Evolutionary conservation across 2,113 vertebrate genomes (phyloP).

Genomic region (Nibea albiflora): DNA sequence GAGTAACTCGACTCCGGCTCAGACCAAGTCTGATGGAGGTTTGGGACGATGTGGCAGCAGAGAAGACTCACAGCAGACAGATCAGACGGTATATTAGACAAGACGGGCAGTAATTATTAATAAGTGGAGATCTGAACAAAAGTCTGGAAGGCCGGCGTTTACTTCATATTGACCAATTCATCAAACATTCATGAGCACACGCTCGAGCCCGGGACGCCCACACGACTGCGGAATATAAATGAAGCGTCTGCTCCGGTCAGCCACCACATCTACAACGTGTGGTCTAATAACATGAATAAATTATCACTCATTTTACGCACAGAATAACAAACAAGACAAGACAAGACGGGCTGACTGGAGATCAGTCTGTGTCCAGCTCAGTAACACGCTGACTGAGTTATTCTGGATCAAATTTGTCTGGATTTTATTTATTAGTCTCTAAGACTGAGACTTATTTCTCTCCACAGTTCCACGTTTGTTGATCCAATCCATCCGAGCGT

Average conservation of each 20-base stretch:
- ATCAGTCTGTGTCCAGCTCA: no score
- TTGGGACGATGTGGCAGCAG: constrained; percentile 22
- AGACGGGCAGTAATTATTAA: constrained; percentile 47
- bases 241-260: neutral
- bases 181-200: constrained; percentile 44
- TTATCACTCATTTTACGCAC: neutral
- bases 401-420: neutral
- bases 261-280: neutral
- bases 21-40: neutral
- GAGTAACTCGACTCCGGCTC: constrained; percentile 48
- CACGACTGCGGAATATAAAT: constrained; percentile 1
- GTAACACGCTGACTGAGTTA: no score
- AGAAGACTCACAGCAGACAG: neutral
- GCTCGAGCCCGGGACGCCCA: neutral
- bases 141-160: constrained; percentile 32
- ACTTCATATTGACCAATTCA: constrained; percentile 18
- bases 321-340: neutral
- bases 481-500: neutral
- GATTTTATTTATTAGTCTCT: neutral
- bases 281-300: neutral
- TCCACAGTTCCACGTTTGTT: neutral
- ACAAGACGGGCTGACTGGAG: neutral
- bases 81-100: neutral
- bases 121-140: constrained; percentile 20
- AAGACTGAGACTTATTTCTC: neutral